Evolutionary conservation across 2,797 vertebrate genomes (phyloP), one percentile per base, ranked within the genome.

Genomic region (Spinus pinus): DNA sequence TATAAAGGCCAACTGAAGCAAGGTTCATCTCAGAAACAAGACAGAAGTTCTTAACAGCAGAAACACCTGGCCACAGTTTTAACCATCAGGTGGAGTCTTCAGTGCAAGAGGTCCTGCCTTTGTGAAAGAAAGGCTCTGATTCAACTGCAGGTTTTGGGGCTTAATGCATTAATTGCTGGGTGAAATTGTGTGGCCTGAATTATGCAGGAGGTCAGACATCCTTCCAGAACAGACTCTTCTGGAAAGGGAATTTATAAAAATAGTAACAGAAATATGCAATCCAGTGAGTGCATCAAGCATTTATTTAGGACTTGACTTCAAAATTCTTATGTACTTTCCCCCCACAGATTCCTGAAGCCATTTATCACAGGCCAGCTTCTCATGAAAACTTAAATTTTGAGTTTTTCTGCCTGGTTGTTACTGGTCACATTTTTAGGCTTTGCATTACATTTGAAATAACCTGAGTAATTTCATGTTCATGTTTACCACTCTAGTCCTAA

Each of bases 401-500:
- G 86, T 83, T 89, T 92, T 81, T 83, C 79, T 78, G 37, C 28
- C 65, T 93, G 24, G 54, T 89, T 95, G 90, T 83, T 69, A 65
- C 46, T 61, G 42, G 84, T 72, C 88, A 86, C 86, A 92, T 91
- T 95, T 94, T 94, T 71, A 91, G 67, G 53, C 60, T 92, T 92
- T 94, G 89, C 79, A 83, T 93, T 95, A 42, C 69, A 60, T 94
- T 95, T 95, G 69, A 93, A 90, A 83, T 57, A 70, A 86, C 81
- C 47, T 75, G 92, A 91, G 62, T 83, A 14, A 86, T 87, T 92
- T 85, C 46, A 50, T 79, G 82, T 72, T 86, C 65, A 41, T 97
- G 73, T 96, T 96, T 97, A 97, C 87, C 87, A 81, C 56, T 72
- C 39, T 75, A 72, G 75, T 93, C 53, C 65, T 74, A 91, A 75